Evolutionary conservation across 2,797 vertebrate genomes (phyloP).

Genomic region (Rousettus madagascariensis): DNA sequence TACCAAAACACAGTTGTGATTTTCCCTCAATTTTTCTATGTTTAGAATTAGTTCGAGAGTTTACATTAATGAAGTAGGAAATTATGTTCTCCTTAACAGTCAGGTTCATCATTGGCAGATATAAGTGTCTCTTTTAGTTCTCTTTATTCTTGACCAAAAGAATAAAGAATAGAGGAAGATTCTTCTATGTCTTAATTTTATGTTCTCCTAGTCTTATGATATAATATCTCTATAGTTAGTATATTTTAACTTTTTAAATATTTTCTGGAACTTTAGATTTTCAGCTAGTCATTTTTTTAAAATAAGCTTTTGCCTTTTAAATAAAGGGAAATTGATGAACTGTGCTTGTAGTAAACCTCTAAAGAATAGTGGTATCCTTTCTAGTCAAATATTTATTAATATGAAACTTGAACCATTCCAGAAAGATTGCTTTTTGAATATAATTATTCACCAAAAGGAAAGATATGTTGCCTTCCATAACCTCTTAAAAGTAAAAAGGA

Average conservation of each 20-base stretch:
- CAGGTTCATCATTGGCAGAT: constrained; percentile 22
- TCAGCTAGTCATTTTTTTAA: background rate
- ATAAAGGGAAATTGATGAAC: background rate
- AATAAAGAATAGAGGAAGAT: background rate
- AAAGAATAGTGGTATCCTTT: background rate
- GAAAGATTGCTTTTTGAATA: constrained; percentile 8
- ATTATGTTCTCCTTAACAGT: constrained; percentile 30
- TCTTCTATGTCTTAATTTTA: constrained; percentile 4
- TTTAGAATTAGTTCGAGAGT: background rate
- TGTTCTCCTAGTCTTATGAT: background rate
- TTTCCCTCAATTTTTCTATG: constrained; percentile 44
- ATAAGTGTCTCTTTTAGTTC: background rate
- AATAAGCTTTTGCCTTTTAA: background rate
- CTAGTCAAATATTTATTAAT: constrained; percentile 32
- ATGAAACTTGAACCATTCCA: constrained; percentile 30
- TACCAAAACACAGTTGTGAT: background rate
- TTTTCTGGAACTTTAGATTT: constrained; percentile 42
- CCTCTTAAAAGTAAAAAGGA: constrained; percentile 16
- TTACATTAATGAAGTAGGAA: background rate
- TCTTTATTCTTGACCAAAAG: constrained; percentile 29
- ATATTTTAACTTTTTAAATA: constrained; percentile 35
- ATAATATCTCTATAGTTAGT: background rate
- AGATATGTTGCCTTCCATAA: background rate
- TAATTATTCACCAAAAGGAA: constrained; percentile 12
- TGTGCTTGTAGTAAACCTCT: constrained; percentile 18